phyloP scores from a whole-genome alignment of 2,888 invertebrate species.

The Stegophylla sp. region DNA sequence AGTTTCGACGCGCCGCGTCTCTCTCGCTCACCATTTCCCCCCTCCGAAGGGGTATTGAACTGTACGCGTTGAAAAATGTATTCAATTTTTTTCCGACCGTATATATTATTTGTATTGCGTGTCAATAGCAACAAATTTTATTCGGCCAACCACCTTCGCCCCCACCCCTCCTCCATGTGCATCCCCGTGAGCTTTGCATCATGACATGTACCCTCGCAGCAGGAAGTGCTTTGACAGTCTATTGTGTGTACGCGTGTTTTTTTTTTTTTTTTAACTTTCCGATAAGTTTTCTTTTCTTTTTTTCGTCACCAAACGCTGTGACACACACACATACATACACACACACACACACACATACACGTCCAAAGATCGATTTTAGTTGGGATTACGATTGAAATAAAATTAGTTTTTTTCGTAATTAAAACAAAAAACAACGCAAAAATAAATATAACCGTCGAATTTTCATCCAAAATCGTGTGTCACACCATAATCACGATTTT shows the following conservation, averaged over 20 bases:
- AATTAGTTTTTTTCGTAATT: too few relatives aligned
- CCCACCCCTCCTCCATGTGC: not conserved
- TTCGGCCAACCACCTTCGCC: slow-evolving; percentile 6
- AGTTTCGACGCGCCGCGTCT: slow-evolving; percentile 52
- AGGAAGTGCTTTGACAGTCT: slow-evolving; percentile 32
- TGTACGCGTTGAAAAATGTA: slow-evolving; percentile 47
- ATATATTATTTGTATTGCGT: slow-evolving; percentile 35
- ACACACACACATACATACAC: too few relatives aligned
- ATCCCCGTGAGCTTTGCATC: slow-evolving; percentile 1
- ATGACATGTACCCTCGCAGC: slow-evolving; percentile 26
- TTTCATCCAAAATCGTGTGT: too few relatives aligned
- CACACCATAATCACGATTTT: too few relatives aligned
- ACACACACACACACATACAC: too few relatives aligned
- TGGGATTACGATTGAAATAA: too few relatives aligned
- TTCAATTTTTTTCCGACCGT: slow-evolving; percentile 49
- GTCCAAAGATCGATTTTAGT: too few relatives aligned
- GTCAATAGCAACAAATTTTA: slow-evolving; percentile 53
- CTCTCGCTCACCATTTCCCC: too few relatives aligned
- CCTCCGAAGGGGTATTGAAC: slow-evolving; percentile 53
- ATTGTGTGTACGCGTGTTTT: slow-evolving; percentile 3
- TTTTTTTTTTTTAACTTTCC: slow-evolving; percentile 12
- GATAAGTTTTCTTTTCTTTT: slow-evolving; percentile 33
- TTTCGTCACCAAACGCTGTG: not conserved
- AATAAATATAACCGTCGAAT: too few relatives aligned
- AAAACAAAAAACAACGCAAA: too few relatives aligned